These are phyloP conservation scores for Leptopilina drosophilae DNA, from an alignment of 2,888 invertebrate species.

Conservation along the genomic window DNA sequence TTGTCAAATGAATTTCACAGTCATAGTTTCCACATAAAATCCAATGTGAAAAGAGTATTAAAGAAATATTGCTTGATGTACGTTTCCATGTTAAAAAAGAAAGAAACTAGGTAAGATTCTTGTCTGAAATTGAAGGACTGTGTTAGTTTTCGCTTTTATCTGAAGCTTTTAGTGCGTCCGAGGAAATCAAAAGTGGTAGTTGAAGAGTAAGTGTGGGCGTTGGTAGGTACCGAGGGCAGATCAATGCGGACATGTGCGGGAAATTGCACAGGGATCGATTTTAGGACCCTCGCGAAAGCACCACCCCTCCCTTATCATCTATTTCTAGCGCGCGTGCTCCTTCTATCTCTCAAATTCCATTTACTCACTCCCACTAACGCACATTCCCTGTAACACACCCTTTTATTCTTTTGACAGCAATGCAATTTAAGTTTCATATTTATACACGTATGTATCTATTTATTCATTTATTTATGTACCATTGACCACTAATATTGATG, in stretches of 20 bases:
- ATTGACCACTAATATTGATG: conserved; percentile 36
- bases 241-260: conserved; percentile 77
- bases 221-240: conserved; percentile 70
- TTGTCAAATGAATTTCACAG: neutral
- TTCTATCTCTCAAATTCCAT: conserved; percentile 41
- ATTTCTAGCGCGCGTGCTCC: conserved; percentile 35
- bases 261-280: conserved; percentile 76
- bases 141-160: conserved; percentile 56
- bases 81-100: neutral
- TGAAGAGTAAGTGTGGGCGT: conserved; percentile 56
- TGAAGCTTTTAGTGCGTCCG: conserved; percentile 49
- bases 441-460: too few relatives aligned
- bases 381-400: neutral
- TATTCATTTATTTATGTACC: neutral
- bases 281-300: conserved; percentile 69
- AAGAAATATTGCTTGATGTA: too few relatives aligned
- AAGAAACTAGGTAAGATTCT: conserved; percentile 19
- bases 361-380: conserved; percentile 36
- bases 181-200: conserved; percentile 61
- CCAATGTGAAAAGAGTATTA: too few relatives aligned
- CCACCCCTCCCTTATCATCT: conserved; percentile 58
- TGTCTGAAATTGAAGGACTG: conserved; percentile 63
- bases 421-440: neutral
- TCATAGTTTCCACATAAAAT: too few relatives aligned
- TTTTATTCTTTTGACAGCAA: conserved; percentile 42